These are phyloP conservation scores for Poeciliopsis paucimaculata DNA, from an alignment of 2,797 vertebrate species.

Conservation along the genomic window DNA sequence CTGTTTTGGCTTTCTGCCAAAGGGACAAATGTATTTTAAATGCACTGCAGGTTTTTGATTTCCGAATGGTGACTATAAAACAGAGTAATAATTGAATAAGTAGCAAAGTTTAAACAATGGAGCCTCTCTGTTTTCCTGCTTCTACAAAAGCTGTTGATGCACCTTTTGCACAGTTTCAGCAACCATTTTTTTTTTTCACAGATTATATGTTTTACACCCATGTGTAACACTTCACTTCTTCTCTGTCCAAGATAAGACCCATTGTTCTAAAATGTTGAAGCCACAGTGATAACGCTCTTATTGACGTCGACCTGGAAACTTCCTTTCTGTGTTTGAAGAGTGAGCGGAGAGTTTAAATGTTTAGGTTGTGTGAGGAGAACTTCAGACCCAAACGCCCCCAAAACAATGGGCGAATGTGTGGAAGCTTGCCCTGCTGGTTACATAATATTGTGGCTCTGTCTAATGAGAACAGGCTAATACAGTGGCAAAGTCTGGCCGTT, in stretches of 20 bases:
- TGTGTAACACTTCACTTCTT: not conserved
- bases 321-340: not conserved
- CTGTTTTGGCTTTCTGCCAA: too few relatives aligned
- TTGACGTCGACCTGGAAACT: not conserved
- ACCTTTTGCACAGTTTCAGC: not conserved
- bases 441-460: slow-evolving; percentile 46
- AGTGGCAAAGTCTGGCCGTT: slow-evolving; percentile 11
- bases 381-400: not conserved
- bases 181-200: not conserved
- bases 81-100: not conserved
- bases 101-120: not conserved
- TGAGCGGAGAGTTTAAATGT: not conserved
- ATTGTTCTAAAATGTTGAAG: not conserved
- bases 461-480: slow-evolving; percentile 48
- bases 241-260: not conserved
- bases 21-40: not conserved
- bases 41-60: not conserved
- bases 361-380: not conserved
- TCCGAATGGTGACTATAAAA: not conserved
- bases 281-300: not conserved
- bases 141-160: not conserved
- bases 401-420: slow-evolving; percentile 17
- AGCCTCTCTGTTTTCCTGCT: not conserved
- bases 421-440: slow-evolving; percentile 46
- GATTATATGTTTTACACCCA: not conserved